Evolutionary conservation across 1,140 invertebrate species (phyloP).

Genomic region (Zaprionus africanus): DNA sequence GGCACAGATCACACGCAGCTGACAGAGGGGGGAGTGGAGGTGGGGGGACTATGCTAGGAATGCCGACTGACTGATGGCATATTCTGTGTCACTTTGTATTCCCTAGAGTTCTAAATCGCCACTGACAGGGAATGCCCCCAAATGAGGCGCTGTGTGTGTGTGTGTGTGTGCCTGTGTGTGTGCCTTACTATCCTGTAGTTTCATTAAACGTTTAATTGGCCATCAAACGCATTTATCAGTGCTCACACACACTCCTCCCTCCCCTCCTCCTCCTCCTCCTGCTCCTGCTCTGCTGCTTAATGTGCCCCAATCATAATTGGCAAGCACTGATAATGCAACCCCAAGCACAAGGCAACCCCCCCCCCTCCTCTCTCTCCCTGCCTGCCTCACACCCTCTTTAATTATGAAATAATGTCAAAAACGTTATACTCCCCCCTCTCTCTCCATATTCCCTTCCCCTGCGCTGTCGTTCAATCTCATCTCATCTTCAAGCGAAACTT

Average conservation of each 20-base stretch:
- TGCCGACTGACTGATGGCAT: background rate
- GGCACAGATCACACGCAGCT: background rate
- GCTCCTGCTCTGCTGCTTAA: conserved; percentile 10
- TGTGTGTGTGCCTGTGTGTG: background rate
- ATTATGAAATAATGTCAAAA: conserved; percentile 58
- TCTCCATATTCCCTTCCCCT: background rate
- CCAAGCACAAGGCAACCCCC: background rate
- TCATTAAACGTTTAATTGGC: conserved; percentile 74
- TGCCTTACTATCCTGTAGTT: conserved; percentile 23
- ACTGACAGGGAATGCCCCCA: background rate
- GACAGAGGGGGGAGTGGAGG: too few relatives aligned
- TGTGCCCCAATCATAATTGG: conserved; percentile 69
- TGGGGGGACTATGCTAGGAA: background rate
- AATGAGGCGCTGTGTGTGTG: background rate
- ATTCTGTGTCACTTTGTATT: conserved; percentile 2
- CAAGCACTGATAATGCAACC: conserved; percentile 58
- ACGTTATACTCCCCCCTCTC: conserved; percentile 1
- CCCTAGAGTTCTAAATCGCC: conserved; percentile 4
- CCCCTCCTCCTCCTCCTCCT: background rate
- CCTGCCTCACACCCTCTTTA: conserved; percentile 3
- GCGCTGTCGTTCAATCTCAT: background rate
- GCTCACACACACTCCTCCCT: conserved; percentile 7
- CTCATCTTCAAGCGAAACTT: conserved; percentile 39
- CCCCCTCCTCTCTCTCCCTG: background rate
- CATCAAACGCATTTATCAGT: conserved; percentile 60